phyloP scores from a whole-genome alignment of 2,113 vertebrate genomes.

The Boulengeromyrus knoepffleri region DNA sequence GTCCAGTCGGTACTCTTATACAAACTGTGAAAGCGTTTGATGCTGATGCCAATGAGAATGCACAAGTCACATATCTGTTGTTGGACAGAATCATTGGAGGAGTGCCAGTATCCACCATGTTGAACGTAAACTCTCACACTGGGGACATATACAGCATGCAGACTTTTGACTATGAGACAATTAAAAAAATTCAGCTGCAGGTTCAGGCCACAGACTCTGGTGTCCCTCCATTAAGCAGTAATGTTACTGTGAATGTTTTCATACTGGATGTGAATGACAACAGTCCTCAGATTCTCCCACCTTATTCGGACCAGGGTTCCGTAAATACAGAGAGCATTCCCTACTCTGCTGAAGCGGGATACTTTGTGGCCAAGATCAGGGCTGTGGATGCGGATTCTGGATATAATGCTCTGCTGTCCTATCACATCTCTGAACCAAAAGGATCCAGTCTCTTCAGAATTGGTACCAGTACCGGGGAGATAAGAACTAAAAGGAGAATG shows the following conservation, averaged over 20 bases:
- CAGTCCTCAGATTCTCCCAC: slow-evolving; percentile 62
- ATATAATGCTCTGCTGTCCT: slow-evolving; percentile 45
- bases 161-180: slow-evolving; percentile 37
- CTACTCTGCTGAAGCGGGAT: slow-evolving; percentile 59
- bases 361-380: slow-evolving; percentile 49
- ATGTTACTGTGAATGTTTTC: slow-evolving; percentile 40
- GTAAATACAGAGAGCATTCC: slow-evolving; percentile 59
- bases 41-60: slow-evolving; percentile 45
- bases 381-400: slow-evolving; percentile 45
- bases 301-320: slow-evolving; percentile 56
- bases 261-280: slow-evolving; percentile 44
- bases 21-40: slow-evolving; percentile 51
- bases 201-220: slow-evolving; percentile 42
- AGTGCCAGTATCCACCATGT: slow-evolving; percentile 27
- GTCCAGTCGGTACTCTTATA: slow-evolving; percentile 41
- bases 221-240: slow-evolving; percentile 30
- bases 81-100: neutral
- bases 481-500: slow-evolving; percentile 52
- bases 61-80: slow-evolving; percentile 7
- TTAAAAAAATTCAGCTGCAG: slow-evolving; percentile 36
- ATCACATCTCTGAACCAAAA: slow-evolving; percentile 43
- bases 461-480: slow-evolving; percentile 46
- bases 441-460: slow-evolving; percentile 43
- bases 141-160: slow-evolving; percentile 34
- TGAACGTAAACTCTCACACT: slow-evolving; percentile 37